Evolutionary conservation across 2,888 invertebrate species (phyloP).

Genomic region (Agrotis segetum): DNA sequence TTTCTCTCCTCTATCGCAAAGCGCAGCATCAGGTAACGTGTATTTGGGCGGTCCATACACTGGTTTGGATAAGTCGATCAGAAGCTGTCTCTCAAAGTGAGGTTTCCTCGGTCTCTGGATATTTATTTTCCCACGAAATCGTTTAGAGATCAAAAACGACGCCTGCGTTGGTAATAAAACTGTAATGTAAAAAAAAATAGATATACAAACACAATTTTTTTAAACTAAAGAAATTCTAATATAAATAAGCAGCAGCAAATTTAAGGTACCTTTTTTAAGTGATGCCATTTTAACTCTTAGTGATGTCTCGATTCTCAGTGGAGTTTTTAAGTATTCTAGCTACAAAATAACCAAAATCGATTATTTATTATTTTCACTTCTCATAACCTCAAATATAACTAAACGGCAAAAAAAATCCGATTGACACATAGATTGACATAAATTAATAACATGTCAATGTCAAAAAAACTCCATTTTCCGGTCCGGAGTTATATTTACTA

Average conservation of each 20-base stretch:
- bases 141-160: conserved; percentile 90
- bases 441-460: background rate
- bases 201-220: background rate
- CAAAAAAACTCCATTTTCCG: background rate
- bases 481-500: no score
- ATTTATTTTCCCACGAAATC: conserved; percentile 95
- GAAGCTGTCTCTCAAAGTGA: conserved; percentile 93
- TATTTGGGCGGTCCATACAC: conserved; percentile 87
- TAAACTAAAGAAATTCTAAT: background rate
- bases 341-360: background rate
- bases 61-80: conserved; percentile 93
- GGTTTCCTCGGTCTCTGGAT: conserved; percentile 94
- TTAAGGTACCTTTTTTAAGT: conserved; percentile 56
- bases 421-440: background rate
- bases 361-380: conserved; percentile 18
- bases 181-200: conserved; percentile 70
- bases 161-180: conserved; percentile 83
- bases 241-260: background rate
- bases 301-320: background rate
- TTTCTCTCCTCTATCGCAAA: conserved; percentile 87
- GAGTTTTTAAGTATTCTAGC: background rate
- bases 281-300: conserved; percentile 42
- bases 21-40: conserved; percentile 83
- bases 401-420: conserved; percentile 2
- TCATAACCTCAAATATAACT: conserved; percentile 20